These are phyloP conservation scores for Zele albiditarsus DNA, from an alignment of 2,888 invertebrate species.

Conservation along the genomic window DNA sequence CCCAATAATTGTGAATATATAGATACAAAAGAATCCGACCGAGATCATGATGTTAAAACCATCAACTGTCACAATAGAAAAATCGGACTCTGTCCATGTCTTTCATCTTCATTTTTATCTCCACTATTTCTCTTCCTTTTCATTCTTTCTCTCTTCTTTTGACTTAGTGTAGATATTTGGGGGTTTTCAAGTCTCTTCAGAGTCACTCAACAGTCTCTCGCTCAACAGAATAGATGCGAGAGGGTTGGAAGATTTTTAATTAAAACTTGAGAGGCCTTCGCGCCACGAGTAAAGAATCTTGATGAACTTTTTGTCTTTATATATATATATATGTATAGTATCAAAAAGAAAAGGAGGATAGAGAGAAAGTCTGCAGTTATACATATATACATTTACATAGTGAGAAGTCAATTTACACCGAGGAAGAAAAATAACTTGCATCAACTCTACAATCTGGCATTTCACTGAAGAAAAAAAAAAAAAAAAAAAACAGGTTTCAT, in stretches of 20 bases:
- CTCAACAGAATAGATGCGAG: not conserved
- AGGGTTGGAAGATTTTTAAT: constrained; percentile 42
- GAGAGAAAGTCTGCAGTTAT: constrained; percentile 6
- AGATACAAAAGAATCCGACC: constrained; percentile 28
- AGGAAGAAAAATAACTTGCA: no score
- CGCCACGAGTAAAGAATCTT: constrained; percentile 36
- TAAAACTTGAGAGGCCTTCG: constrained; percentile 38
- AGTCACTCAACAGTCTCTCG: constrained; percentile 33
- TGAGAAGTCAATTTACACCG: not conserved
- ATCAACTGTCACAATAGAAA: constrained; percentile 62
- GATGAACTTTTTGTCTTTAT: constrained; percentile 33
- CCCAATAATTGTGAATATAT: not conserved
- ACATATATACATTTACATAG: not conserved
- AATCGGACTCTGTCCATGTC: constrained; percentile 58
- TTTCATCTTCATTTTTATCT: constrained; percentile 29
- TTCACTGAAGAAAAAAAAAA: no score
- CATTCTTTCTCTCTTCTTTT: constrained; percentile 14
- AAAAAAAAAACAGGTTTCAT: no score
- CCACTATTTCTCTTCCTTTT: constrained; percentile 19
- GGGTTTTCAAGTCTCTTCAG: constrained; percentile 27
- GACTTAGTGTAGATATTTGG: constrained; percentile 17
- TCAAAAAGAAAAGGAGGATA: not conserved
- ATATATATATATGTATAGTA: not conserved
- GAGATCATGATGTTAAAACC: constrained; percentile 63
- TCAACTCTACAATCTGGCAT: no score